Evolutionary conservation across 92 coral and sea anemone genomes (phyloP).

Genomic region (Palythoa heliodiscus): DNA sequence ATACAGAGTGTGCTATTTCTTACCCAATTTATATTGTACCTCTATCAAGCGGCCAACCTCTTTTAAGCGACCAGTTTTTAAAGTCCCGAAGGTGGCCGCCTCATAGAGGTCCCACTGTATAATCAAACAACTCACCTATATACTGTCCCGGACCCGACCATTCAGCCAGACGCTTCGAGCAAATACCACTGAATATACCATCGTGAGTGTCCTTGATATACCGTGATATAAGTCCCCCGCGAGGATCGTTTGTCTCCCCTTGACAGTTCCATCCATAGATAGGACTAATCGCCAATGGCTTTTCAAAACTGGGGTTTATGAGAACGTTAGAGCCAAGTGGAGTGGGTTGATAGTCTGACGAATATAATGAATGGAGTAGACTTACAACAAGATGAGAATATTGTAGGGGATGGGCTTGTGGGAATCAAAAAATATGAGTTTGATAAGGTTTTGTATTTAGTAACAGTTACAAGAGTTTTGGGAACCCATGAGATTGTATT

Average conservation of each 20-base stretch:
- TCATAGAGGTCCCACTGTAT: too few species aligned
- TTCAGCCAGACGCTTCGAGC: constrained; percentile 78
- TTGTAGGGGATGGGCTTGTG: not conserved
- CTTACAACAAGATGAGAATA: not conserved
- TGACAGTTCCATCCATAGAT: constrained; percentile 86
- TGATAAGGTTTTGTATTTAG: not conserved
- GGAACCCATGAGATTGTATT: not conserved
- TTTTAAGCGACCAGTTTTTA: too few species aligned
- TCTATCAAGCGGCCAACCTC: too few species aligned
- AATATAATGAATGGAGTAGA: not conserved
- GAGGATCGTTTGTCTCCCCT: constrained; percentile 89
- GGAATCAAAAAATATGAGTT: not conserved
- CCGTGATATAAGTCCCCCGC: constrained; percentile 78
- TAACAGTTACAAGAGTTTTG: not conserved
- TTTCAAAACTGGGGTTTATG: constrained; percentile 82
- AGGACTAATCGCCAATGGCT: constrained; percentile 59
- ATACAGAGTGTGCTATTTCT: too few species aligned
- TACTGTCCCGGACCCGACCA: constrained; percentile 98
- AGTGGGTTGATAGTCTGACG: constrained; percentile 60
- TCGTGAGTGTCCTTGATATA: constrained; percentile 59
- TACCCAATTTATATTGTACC: too few species aligned
- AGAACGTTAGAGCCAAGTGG: constrained; percentile 68
- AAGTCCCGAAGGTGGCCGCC: too few species aligned
- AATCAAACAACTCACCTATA: constrained; percentile 59
- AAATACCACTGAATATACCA: constrained; percentile 76